Percentiles rank a stretch among this genome's conserved stretches.
Evolutionary conservation across 2,113 vertebrate genomes (phyloP).

Genomic region (Petrocephalus zakoni): DNA sequence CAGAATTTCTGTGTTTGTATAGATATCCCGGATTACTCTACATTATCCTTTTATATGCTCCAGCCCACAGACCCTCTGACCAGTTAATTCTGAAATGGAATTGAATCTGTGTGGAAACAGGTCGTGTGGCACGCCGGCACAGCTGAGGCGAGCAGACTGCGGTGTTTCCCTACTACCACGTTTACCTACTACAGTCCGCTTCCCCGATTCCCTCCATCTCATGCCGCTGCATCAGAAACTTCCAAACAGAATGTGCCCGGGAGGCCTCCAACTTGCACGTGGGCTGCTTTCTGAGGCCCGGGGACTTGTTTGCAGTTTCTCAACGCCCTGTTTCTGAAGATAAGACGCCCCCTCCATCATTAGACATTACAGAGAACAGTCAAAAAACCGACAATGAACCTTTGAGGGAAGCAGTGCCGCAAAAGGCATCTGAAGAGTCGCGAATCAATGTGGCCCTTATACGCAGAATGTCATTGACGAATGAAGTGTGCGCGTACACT

Average conservation of each 20-base stretch:
- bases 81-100: slow-evolving; percentile 23
- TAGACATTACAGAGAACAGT: slow-evolving; percentile 2
- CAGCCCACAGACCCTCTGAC: slow-evolving; percentile 12
- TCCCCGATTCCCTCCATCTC: not conserved
- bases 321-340: not conserved
- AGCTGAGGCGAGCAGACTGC: not conserved
- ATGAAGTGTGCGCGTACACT: slow-evolving; percentile 61
- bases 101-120: slow-evolving; percentile 19
- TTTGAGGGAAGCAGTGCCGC: slow-evolving; percentile 45
- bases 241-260: not conserved
- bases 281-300: too few species aligned
- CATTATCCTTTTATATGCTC: slow-evolving; percentile 22
- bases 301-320: not conserved
- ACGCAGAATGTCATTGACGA: slow-evolving; percentile 53
- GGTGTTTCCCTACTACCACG: not conserved
- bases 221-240: not conserved
- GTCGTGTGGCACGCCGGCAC: not conserved
- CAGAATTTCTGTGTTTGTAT: slow-evolving; percentile 20
- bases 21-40: slow-evolving; percentile 22
- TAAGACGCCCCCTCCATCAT: not conserved
- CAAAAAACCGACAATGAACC: slow-evolving; percentile 30
- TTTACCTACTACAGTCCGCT: not conserved
- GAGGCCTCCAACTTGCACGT: not conserved
- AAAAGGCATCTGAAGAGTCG: slow-evolving; percentile 42
- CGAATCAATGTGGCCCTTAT: slow-evolving; percentile 53